Evolutionary conservation across 2,797 vertebrate species (phyloP).

Genomic region (Anomalospiza imberbis): DNA sequence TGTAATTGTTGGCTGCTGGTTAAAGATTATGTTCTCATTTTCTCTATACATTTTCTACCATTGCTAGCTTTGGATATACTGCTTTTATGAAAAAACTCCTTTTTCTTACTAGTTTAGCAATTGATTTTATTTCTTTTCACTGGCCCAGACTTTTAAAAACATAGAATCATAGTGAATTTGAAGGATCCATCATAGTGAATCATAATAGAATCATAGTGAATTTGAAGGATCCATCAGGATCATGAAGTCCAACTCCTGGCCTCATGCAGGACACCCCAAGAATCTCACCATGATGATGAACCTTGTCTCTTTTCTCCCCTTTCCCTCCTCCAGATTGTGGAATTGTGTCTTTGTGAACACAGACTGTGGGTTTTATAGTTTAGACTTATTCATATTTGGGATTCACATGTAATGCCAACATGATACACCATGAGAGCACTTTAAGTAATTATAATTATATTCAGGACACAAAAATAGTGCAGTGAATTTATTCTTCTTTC

Average conservation of each 20-base stretch:
- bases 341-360: not conserved
- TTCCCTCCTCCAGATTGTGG: not conserved
- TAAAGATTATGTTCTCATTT: not conserved
- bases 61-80: not conserved
- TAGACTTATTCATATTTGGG: not conserved
- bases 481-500: not conserved
- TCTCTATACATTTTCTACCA: not conserved
- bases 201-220: not conserved
- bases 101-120: not conserved
- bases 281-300: not conserved
- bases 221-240: not conserved
- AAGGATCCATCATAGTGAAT: not conserved
- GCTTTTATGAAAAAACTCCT: not conserved
- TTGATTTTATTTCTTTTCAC: not conserved
- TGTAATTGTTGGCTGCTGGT: not conserved
- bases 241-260: not conserved
- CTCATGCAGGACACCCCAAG: rapidly evolving
- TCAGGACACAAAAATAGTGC: not conserved
- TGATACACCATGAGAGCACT: not conserved
- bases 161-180: not conserved
- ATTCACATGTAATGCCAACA: not conserved
- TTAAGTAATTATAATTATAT: not conserved
- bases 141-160: not conserved
- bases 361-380: not conserved
- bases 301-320: not conserved